A percentile compares a stretch with the other conserved stretches of the same genome.
phyloP scores from a whole-genome alignment of 2,888 invertebrate species.

The Smittia aterrima region DNA sequence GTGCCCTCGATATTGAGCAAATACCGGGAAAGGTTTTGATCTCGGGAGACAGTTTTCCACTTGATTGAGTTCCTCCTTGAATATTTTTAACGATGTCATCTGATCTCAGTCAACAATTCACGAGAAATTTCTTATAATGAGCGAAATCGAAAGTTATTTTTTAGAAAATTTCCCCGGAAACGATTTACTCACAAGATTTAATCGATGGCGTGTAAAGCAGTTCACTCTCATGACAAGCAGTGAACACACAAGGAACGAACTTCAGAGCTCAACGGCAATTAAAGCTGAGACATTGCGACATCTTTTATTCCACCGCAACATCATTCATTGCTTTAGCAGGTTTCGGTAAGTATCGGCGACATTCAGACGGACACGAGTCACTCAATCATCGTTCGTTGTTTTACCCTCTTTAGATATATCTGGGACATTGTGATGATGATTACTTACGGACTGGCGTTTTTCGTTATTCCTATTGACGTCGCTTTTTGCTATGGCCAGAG shows the following conservation, averaged over 20 bases:
- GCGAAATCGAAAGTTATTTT: constrained; percentile 3
- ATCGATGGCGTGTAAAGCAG: background rate
- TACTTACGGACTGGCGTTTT: constrained; percentile 27
- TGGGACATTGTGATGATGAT: constrained; percentile 36
- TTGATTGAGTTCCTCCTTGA: background rate
- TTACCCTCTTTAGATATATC: background rate
- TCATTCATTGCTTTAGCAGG: constrained; percentile 19
- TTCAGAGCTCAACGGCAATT: constrained; percentile 19
- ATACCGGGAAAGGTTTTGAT: too few species aligned
- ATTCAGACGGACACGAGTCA: too few species aligned
- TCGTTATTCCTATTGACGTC: background rate
- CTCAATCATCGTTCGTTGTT: too few species aligned
- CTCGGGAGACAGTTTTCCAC: background rate
- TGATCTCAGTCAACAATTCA: too few species aligned
- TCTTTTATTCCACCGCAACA: background rate
- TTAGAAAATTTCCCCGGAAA: constrained; percentile 16
- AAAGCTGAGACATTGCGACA: constrained; percentile 24
- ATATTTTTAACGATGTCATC: too few species aligned
- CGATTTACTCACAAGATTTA: background rate
- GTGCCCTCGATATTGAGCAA: too few species aligned
- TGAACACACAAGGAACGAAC: background rate
- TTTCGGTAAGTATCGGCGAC: constrained; percentile 15
- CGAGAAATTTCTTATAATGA: background rate
- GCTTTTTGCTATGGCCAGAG: constrained; percentile 3
- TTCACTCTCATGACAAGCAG: background rate